Percentiles rank a stretch among this genome's conserved stretches.
Conservation (phyloP, 2,888 invertebrate genomes). For the Acrocyrtus sp. region DNA sequence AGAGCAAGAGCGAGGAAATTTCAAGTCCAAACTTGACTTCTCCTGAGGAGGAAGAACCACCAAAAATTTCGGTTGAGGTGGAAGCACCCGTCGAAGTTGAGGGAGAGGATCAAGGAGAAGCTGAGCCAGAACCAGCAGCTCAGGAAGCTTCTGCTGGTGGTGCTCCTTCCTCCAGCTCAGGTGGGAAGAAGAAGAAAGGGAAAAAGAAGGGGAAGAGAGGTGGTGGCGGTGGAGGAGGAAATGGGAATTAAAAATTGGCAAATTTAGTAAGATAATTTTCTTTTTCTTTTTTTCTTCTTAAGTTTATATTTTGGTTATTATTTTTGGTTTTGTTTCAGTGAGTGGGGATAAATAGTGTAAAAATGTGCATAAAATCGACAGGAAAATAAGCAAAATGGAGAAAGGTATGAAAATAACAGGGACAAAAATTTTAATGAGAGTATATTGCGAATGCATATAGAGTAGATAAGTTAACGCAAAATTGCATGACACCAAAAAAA, state of each 20-base stretch:
- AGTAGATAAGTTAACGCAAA: too few species aligned
- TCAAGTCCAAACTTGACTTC: slow-evolving; percentile 14
- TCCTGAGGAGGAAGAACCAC: slow-evolving; percentile 34
- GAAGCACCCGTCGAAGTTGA: slow-evolving; percentile 4
- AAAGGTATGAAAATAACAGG: too few species aligned
- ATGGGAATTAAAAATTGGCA: slow-evolving; percentile 38
- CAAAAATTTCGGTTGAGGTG: not conserved
- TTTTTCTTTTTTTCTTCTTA: slow-evolving; percentile 30
- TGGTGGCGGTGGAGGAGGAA: slow-evolving; percentile 52
- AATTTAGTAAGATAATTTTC: slow-evolving; percentile 40
- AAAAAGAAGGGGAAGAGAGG: slow-evolving; percentile 68
- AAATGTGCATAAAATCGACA: too few species aligned
- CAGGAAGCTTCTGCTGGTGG: slow-evolving; percentile 69
- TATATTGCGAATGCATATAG: too few species aligned
- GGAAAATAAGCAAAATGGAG: too few species aligned
- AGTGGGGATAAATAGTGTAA: too few species aligned
- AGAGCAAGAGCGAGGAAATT: slow-evolving; percentile 30
- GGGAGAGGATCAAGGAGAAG: slow-evolving; percentile 65
- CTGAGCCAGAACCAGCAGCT: slow-evolving; percentile 69
- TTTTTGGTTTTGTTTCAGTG: not conserved
- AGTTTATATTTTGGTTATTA: not conserved
- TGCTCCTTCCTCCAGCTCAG: slow-evolving; percentile 68
- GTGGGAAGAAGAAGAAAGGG: slow-evolving; percentile 70
- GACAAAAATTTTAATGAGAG: too few species aligned
- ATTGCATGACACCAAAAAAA: too few species aligned